Base-by-base conservation (phyloP, 2,113 vertebrate genomes). In the Petroica traversi region DNA sequence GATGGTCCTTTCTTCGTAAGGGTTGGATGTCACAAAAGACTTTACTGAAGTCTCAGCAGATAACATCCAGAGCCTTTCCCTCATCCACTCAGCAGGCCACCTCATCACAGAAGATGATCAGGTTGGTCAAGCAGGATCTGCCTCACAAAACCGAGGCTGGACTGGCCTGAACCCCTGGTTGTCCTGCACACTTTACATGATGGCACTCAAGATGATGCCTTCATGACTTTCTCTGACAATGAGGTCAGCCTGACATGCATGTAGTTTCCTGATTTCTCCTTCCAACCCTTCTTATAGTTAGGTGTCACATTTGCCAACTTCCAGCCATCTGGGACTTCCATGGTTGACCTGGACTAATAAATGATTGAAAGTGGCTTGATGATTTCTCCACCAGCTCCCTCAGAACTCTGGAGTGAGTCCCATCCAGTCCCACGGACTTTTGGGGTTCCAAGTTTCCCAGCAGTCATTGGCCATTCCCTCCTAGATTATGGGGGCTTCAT, bases 351-450 rank as follows among this genome's bases (percentile, higher is more conserved):
- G 52, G 52, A 58, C 20, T 76, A 36, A 40, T 9, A 36, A 43
- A 76, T 33, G 45, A 43, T 4, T 51, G 22, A 22, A 67, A 59
- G 31, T 10, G 22, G 22, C 26, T 59, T 26, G 31, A 7, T 22
- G 36, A 67, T 14, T 8, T 66, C 40, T 46, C 8, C 23, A 33
- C 11, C 33, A 43, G 33, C 31, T 59, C 26, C 45, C 36, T 45
- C 62, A 59, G 26, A 43, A 59, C 26, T 49, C 31, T 17, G 51
- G 72, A 38, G 11, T 36, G 22, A 76, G 14, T 43, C 4, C 22
- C 31, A 51, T 18, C 36, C 0, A 0, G 11, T 33, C 5, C 11
- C 33, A 43, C 3, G 14, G 36, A 33, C 14, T 67, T 59, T 8
- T 23, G 22, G 29, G 9, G 52, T 22, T 51, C 14, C 33, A 76